Evolutionary conservation across 2,113 vertebrate genomes (phyloP).

Genomic region (Stegastes partitus): DNA sequence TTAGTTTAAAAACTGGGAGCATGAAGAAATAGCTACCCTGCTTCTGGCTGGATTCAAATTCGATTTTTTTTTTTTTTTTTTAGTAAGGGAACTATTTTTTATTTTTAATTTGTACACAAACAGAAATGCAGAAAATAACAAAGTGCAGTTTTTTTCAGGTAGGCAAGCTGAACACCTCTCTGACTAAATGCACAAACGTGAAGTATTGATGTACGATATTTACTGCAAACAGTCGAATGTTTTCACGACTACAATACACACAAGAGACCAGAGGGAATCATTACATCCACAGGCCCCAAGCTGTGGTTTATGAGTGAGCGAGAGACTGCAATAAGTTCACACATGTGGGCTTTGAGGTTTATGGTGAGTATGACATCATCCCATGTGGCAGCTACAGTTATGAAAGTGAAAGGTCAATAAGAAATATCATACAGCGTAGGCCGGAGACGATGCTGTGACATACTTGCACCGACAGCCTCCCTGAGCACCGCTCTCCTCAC

Average conservation of each 20-base stretch:
- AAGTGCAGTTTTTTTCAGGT: not conserved
- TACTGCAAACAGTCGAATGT: conserved; percentile 24
- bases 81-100: no score
- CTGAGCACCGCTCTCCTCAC: not conserved
- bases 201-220: conserved; percentile 4
- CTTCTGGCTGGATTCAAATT: no score
- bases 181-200: not conserved
- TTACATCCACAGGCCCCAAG: conserved; percentile 2
- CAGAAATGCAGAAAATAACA: not conserved
- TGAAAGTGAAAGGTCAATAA: conserved; percentile 63
- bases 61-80: no score
- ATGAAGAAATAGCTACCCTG: no score
- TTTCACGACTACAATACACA: conserved; percentile 5
- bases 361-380: conserved; percentile 34
- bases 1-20: no score
- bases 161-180: not conserved
- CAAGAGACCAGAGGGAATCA: conserved; percentile 9
- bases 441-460: conserved; percentile 19
- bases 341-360: conserved; percentile 7
- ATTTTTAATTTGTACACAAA: no score
- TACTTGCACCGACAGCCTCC: not conserved
- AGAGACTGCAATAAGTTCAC: conserved; percentile 37
- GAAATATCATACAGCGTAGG: conserved; percentile 12
- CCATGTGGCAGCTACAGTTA: conserved; percentile 36
- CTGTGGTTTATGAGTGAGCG: conserved; percentile 17